A percentile compares a stretch with the other conserved stretches of the same genome.
Evolutionary conservation across 2,797 vertebrate species (phyloP).

Genomic region (Chloroceryle inda): DNA sequence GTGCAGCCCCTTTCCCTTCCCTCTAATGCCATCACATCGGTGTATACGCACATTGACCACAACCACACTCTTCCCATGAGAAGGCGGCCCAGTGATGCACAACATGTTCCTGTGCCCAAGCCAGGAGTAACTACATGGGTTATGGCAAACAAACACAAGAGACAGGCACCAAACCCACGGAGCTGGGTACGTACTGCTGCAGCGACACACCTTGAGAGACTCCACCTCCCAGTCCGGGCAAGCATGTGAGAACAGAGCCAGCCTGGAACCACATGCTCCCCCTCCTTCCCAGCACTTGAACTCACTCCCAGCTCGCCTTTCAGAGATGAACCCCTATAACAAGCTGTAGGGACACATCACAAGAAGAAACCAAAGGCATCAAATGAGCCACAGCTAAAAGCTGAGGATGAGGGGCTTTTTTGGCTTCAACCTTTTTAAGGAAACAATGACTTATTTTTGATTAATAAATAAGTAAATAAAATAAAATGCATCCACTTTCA

Average conservation of each 20-base stretch:
- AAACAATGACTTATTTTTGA: no score
- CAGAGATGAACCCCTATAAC: background rate
- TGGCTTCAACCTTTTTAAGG: background rate
- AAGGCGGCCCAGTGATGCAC: background rate
- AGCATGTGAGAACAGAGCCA: conserved; percentile 26
- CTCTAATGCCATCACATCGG: accelerated
- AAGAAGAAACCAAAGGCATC: background rate
- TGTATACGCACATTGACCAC: accelerated
- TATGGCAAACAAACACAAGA: background rate
- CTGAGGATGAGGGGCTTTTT: background rate
- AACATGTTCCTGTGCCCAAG: background rate
- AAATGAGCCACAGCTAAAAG: background rate
- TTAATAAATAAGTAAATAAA: background rate
- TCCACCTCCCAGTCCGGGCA: background rate
- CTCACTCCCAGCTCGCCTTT: background rate
- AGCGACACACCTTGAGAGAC: background rate
- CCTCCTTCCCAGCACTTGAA: background rate
- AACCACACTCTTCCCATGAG: accelerated
- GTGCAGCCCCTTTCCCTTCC: background rate
- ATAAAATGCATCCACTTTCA: background rate
- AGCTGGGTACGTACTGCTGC: background rate
- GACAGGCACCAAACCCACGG: background rate
- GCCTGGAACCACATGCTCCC: background rate
- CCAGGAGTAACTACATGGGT: background rate
- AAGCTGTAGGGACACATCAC: background rate